Base-by-base conservation (phyloP, 1,140 invertebrate genomes). In the Zaprionus gabonicus region DNA sequence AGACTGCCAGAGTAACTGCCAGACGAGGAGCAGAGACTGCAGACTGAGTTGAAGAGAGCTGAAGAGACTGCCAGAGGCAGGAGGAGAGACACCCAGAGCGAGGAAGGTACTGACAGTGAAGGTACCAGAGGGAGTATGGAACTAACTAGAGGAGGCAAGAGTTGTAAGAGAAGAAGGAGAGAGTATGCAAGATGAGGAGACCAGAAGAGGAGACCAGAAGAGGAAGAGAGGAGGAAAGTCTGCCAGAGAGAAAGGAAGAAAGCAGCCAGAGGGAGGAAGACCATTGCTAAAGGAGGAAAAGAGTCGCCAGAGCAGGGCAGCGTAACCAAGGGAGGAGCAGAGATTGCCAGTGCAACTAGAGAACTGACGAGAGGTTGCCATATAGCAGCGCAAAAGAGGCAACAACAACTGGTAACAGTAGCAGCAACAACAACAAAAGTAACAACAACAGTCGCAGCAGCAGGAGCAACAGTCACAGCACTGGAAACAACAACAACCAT, bases 381-480 rank as follows among this genome's bases (percentile, higher is more conserved):
- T 10, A 34, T 34, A 34, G 9, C 31, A 15, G 20, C 9, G 51
- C 7, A 56, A 51, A 3, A 31, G 13, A 56, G 53, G n/a, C 20
- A 56, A 27, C 15, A 15, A 28, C n/a, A 56, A n/a, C 53, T 28
- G 4, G n/a, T 9, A 34, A 58, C 28, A 58, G 56, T 23, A 58
- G 56, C 31, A 56, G 27, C 27, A 17, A 25, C 25, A 55, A 7
- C 46, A 17, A 31, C n/a, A n/a, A n/a, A n/a, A n/a, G n/a, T n/a
- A n/a, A n/a, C 28, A 31, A 31, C 28, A 34, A 58, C n/a, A 58
- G 56, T 36, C 36, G 56, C 56, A 56, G n/a, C 15, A 17, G 51
- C 56, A 56, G n/a, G 15, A 17, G 51, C 25, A 55, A 17, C 20
- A 20, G 17, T 31, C 28, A 31, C 28, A 31, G 28, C 46, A 51